Evolutionary conservation across 2,797 vertebrate species (phyloP), one percentile per base, ranked within the genome.

Genomic region (Heteromormyrus szaboi): DNA sequence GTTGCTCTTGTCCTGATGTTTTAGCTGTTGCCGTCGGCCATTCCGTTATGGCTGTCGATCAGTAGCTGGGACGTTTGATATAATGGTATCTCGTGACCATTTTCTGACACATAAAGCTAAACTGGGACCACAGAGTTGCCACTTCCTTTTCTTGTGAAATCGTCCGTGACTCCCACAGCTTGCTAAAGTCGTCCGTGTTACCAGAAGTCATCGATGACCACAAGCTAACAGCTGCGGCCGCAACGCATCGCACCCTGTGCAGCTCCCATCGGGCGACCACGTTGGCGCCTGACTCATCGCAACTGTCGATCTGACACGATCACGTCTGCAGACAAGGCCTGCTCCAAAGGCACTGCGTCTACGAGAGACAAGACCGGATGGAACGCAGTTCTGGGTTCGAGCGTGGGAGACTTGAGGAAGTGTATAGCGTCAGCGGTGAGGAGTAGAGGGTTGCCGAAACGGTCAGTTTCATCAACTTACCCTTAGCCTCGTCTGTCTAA

Each of bases 71-170:
- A 87, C 29, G 59, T 87, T 92, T 88, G 2, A 93, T 94, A 93
- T 91, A 93, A 95, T 93, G 94, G 93, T 89, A 89, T 90, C 88
- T 0, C 89, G 93, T 54, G 93, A 89, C 94, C 92, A 92, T 94
- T 95, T 95, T 93, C 94, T 93, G 94, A 94, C 90, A 90, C 56
- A 19, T 88, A 59, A 90, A 90, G 91, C 93, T 92, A 91, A 93
- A 93, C 90, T 86, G 19, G 94, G 91, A 94, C 94, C 93, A 53
- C 93, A 92, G 90, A 90, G 91, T 91, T 92, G 41, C 93, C 93
- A 95, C 94, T 94, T 95, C 94, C 85, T 93, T 92, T 94, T 95
- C 51, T 89, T 90, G 84, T 93, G 92, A 95, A 96, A 93, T 93
- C 93, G 93, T 93, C 93, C 92, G 94, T 92, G 93, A 93, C 94